These are phyloP conservation scores for Parascotia fuliginaria DNA, from an alignment of 2,888 invertebrate genomes.

Conservation along the genomic window DNA sequence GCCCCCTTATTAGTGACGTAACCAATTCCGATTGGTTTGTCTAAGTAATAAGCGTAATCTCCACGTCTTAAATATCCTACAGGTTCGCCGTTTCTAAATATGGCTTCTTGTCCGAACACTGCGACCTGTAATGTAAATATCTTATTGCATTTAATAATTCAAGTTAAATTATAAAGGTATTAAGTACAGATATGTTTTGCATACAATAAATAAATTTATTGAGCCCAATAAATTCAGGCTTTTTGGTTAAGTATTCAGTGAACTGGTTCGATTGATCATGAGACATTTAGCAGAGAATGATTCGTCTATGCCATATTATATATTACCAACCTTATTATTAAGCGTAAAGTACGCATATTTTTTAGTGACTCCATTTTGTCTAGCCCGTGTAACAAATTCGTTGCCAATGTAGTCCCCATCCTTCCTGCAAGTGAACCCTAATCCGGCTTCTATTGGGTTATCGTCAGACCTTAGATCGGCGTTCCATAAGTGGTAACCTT, in stretches of 20 bases:
- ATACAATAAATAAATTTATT: too few relatives aligned
- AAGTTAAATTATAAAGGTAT: too few relatives aligned
- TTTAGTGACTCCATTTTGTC: slow-evolving; percentile 88
- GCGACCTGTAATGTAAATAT: slow-evolving; percentile 87
- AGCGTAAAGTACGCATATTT: slow-evolving; percentile 91
- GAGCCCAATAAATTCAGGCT: too few relatives aligned
- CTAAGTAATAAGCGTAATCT: slow-evolving; percentile 88
- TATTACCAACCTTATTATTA: slow-evolving; percentile 81
- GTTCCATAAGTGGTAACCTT: slow-evolving; percentile 95
- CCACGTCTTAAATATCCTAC: slow-evolving; percentile 94
- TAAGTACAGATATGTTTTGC: too few relatives aligned
- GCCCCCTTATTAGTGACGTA: slow-evolving; percentile 87
- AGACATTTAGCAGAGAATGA: too few relatives aligned
- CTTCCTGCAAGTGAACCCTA: slow-evolving; percentile 92
- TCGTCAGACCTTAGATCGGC: slow-evolving; percentile 93
- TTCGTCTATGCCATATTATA: too few relatives aligned
- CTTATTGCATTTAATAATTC: too few relatives aligned
- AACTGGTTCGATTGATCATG: too few relatives aligned
- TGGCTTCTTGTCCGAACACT: slow-evolving; percentile 94
- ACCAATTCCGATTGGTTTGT: slow-evolving; percentile 85
- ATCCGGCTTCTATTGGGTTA: slow-evolving; percentile 94
- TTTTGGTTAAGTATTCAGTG: too few relatives aligned
- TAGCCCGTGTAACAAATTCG: slow-evolving; percentile 88
- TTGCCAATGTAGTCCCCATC: slow-evolving; percentile 92
- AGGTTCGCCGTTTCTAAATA: slow-evolving; percentile 90